Evolutionary conservation across 2,113 vertebrate species (phyloP), one percentile per base, ranked within the genome.

Genomic region (Numida meleagris): DNA sequence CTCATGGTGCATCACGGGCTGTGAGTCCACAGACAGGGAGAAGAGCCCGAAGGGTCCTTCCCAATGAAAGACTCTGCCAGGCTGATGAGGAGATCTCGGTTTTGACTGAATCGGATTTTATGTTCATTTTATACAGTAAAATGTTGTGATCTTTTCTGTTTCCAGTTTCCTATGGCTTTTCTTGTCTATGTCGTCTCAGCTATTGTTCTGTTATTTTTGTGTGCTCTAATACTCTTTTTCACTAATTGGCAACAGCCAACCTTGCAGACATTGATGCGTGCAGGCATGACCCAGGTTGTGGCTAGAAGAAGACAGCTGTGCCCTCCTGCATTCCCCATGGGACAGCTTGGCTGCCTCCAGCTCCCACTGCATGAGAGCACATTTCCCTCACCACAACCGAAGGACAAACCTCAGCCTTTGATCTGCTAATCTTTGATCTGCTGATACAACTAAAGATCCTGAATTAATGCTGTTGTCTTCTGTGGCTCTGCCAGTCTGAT

Each of bases 381-480:
- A 42, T 11, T 42, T 68, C 14, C 14, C 6, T 45, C 67, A 15
- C 50, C 1, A 3, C 10, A 65, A 73, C 6, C 67, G 50, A 53
- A 25, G 75, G 55, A 36, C 14, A 14, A 78, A 46, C 81, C 51
- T 63, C 33, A 24, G 42, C 45, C 67, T 94, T 91, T 94, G 86
- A 94, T 93, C 84, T 91, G 46, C 81, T 85, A 33, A 74, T 74
- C 87, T 91, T 92, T 89, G 71, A 91, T 94, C 78, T 89, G 66
- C 62, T 70, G 50, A 59, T 83, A 67, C n/a, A 63, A 74, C 75
- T 77, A 88, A 77, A 87, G 82, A 77, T 40, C 78, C 17, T 15
- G 14, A 91, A 93, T 86, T 77, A 91, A 74, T 88, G 63, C 42
- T 55, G 50, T 9, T 77, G 78, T 40, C 2, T 0, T 84, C 36